These are phyloP conservation scores for Erythrolamprus reginae DNA, from an alignment of 2,113 vertebrate genomes.

Conservation along the genomic window DNA sequence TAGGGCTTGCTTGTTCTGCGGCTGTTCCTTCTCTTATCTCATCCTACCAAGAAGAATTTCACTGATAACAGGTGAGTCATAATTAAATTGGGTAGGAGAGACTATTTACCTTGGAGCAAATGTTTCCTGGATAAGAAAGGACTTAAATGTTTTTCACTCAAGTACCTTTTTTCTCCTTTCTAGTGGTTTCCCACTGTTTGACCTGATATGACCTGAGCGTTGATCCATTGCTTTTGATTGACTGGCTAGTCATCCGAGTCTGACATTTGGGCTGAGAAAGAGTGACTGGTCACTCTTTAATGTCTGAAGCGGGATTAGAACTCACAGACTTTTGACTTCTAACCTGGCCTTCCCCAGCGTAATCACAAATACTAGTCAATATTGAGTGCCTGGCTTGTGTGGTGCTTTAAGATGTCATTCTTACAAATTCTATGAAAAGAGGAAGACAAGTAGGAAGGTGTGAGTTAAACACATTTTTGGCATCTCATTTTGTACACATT, in stretches of 20 bases:
- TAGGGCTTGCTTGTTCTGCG: constrained; percentile 33
- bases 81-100: constrained; percentile 54
- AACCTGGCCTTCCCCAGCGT: not conserved
- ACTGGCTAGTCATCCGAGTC: not conserved
- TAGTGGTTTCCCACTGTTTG: not conserved
- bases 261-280: not conserved
- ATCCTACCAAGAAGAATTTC: constrained; percentile 55
- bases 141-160: not conserved
- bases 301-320: not conserved
- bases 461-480: not conserved
- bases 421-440: not conserved
- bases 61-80: constrained; percentile 49
- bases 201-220: not conserved
- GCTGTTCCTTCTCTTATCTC: constrained; percentile 43
- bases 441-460: not conserved
- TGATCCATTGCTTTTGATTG: not conserved
- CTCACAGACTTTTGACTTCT: not conserved
- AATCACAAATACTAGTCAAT: not conserved
- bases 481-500: not conserved
- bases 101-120: constrained; percentile 37
- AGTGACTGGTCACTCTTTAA: not conserved
- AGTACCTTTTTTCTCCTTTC: not conserved
- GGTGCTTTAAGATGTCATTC: not conserved
- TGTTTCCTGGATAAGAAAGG: constrained; percentile 26
- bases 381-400: constrained; percentile 1